Conservation (phyloP, 2,888 invertebrate genomes). For the Stenodema calcarata region DNA sequence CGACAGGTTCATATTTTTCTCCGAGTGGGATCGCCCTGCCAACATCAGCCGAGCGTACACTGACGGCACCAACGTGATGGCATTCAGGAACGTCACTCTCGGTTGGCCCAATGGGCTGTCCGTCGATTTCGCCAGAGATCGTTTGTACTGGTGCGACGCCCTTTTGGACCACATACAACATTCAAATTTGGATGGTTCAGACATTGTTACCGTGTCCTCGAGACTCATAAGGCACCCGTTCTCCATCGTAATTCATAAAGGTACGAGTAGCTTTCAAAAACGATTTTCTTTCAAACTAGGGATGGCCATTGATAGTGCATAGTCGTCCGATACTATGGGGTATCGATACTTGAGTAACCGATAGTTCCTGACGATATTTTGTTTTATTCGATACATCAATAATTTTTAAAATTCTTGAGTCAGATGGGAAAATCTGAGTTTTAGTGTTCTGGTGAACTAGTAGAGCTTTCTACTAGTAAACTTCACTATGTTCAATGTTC, state of each 20-base stretch:
- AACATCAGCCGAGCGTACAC: slow-evolving; percentile 92
- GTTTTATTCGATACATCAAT: too few species aligned
- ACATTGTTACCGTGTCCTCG: slow-evolving; percentile 88
- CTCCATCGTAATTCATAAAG: slow-evolving; percentile 84
- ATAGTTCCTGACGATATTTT: too few species aligned
- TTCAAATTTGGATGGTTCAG: slow-evolving; percentile 86
- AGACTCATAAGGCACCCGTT: slow-evolving; percentile 87
- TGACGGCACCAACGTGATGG: slow-evolving; percentile 85
- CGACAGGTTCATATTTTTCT: slow-evolving; percentile 81
- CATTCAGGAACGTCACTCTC: slow-evolving; percentile 88
- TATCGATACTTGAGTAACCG: too few species aligned
- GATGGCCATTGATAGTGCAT: too few species aligned
- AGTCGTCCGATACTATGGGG: too few species aligned
- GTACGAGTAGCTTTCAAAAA: slow-evolving; percentile 51
- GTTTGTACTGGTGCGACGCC: slow-evolving; percentile 98
- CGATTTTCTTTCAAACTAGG: not conserved
- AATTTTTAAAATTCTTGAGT: too few species aligned
- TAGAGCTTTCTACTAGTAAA: too few species aligned
- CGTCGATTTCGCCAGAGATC: slow-evolving; percentile 85
- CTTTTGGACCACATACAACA: slow-evolving; percentile 95
- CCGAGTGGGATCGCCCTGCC: slow-evolving; percentile 95
- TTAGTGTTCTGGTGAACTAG: too few species aligned
- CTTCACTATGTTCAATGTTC: too few species aligned
- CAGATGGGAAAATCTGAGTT: too few species aligned
- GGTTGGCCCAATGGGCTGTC: slow-evolving; percentile 98